Evolutionary conservation across 2,797 vertebrate species (phyloP).

Genomic region (Aplochiton taeniatus): DNA sequence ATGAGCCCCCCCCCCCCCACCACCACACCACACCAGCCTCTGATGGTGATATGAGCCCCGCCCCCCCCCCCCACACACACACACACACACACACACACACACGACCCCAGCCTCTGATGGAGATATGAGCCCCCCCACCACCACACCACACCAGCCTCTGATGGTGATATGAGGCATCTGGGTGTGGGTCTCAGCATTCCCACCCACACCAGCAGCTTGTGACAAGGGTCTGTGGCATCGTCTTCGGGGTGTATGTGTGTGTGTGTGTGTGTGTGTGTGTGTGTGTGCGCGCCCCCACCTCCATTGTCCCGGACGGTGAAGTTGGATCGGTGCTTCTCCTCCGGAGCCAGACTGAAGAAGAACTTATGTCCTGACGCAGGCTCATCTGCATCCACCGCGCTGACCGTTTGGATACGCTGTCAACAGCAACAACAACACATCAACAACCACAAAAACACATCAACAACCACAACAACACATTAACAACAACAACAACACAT

Average conservation of each 20-base stretch:
- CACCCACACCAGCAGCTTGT: too few relatives aligned
- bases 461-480: constrained; percentile 1
- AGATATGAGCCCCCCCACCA: too few relatives aligned
- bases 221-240: too few relatives aligned
- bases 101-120: too few relatives aligned
- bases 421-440: constrained; percentile 39
- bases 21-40: too few relatives aligned
- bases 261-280: background rate
- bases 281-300: constrained; percentile 78
- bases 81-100: too few relatives aligned
- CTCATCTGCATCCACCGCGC: constrained; percentile 88
- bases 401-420: constrained; percentile 91
- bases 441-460: background rate
- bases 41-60: too few relatives aligned
- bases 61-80: too few relatives aligned
- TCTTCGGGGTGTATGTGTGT: background rate
- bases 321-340: constrained; percentile 82
- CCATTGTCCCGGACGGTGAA: constrained; percentile 90
- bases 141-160: too few relatives aligned
- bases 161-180: too few relatives aligned
- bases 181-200: too few relatives aligned
- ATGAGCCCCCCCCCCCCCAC: too few relatives aligned
- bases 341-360: constrained; percentile 84
- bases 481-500: constrained; percentile 11
- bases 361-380: constrained; percentile 86